These are phyloP conservation scores for Rhagium mordax DNA, from an alignment of 2,888 invertebrate species.

Conservation along the genomic window DNA sequence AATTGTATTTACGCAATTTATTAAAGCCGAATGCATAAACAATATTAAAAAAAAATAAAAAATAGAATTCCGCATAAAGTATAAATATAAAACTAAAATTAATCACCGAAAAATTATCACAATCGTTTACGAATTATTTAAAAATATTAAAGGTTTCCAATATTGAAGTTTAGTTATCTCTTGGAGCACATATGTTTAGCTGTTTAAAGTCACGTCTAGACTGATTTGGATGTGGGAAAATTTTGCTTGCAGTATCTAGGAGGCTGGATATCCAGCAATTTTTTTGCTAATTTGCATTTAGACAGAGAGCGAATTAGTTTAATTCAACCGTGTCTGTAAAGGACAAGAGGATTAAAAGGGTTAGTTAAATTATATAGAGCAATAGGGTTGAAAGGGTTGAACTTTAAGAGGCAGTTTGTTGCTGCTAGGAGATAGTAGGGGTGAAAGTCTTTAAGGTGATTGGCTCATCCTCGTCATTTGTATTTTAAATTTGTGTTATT, in stretches of 20 bases:
- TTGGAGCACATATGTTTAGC: conserved; percentile 32
- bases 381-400: conserved; percentile 48
- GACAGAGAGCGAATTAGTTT: conserved; percentile 13
- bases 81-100: conserved; percentile 21
- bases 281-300: conserved; percentile 45
- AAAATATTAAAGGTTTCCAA: background rate
- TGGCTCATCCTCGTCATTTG: conserved; percentile 14
- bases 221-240: conserved; percentile 34
- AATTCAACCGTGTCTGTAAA: conserved; percentile 1
- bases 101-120: conserved; percentile 42
- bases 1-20: background rate
- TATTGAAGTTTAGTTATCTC: conserved; percentile 4
- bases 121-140: conserved; percentile 28
- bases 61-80: background rate
- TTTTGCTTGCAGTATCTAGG: conserved; percentile 19
- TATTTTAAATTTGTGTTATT: background rate
- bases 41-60: conserved; percentile 10
- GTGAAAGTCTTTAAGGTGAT: conserved; percentile 6
- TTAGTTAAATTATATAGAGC: conserved; percentile 39
- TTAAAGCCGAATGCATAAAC: background rate
- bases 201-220: conserved; percentile 49
- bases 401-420: conserved; percentile 9
- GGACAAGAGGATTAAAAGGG: conserved; percentile 31
- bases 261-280: conserved; percentile 22
- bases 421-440: conserved; percentile 22